Evolutionary conservation across 2,888 invertebrate genomes (phyloP), one percentile per base, ranked within the genome.

Genomic region (Ophraella communa): DNA sequence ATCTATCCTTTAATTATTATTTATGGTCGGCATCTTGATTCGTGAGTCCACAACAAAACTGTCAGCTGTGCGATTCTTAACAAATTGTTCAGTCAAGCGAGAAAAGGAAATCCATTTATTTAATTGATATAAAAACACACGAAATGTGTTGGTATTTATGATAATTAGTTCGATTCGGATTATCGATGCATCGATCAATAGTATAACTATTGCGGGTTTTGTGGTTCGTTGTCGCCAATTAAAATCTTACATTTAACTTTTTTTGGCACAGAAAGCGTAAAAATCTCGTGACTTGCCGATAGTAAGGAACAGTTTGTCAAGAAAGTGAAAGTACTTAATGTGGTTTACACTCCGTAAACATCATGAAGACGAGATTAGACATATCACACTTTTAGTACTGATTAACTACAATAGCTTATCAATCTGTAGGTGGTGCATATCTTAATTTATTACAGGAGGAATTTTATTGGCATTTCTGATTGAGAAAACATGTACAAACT

Each of bases 121-220:
- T 68, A 68, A 69, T 67, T 68, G 71, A 71, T 71, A 71, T 68
- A 67, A 68, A n/a, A 68, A 69, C 67, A 69, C 67, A 69, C 65
- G 65, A 53, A 39, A 64, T 59, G 66, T 68, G 66, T 66, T 54
- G 64, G 68, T 64, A 66, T 66, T 65, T 66, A 65, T 66, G 63
- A 62, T 66, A 68, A 68, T 68, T 68, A 64, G 65, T 59, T 59
- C 53, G 42, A 53, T 63, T 64, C 53, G 39, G 21, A 33, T 57
- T 66, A 65, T 68, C 68, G 49, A 33, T 53, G 39, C 47, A 63
- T 63, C 55, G 47, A 61, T 68, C 65, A 60, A 57, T 52, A 23
- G 61, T 65, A 61, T 59, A 59, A 61, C 65, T 53, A 62, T 64
- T 62, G 62, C 49, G n/a, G 60, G 59, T 33, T 47, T 10, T 33